A percentile compares a stretch with the other conserved stretches of the same genome.
phyloP scores from a whole-genome alignment of 2,888 invertebrate species.

The Netelia inedita region DNA sequence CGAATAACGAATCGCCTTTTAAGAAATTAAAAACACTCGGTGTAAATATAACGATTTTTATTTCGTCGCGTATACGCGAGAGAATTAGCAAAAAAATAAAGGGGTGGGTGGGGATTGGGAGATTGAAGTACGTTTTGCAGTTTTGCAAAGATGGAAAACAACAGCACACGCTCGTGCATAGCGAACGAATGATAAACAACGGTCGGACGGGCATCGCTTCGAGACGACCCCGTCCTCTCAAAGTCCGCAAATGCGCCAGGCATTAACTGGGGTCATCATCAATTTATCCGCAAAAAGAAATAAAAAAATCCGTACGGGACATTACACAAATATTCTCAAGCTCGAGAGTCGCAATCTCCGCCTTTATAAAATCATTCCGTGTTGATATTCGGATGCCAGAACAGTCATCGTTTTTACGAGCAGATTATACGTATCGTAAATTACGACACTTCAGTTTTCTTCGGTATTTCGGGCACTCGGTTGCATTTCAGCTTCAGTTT shows the following conservation, averaged over 20 bases:
- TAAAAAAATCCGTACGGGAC: conserved; percentile 46
- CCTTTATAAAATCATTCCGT: not conserved
- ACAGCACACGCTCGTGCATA: not conserved
- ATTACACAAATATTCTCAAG: conserved; percentile 35
- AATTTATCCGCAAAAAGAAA: conserved; percentile 64
- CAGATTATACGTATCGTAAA: not conserved
- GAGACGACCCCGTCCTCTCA: conserved; percentile 81
- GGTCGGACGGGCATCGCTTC: conserved; percentile 75
- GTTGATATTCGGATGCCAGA: not conserved
- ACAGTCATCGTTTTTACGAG: not conserved
- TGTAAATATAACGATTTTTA: too few relatives aligned
- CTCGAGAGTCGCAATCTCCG: not conserved
- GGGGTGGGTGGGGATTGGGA: not conserved
- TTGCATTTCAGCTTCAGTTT: not conserved
- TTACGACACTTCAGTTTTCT: not conserved
- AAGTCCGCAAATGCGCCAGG: conserved; percentile 79
- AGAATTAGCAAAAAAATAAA: too few relatives aligned
- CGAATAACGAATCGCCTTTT: too few relatives aligned
- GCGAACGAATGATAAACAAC: conserved; percentile 68
- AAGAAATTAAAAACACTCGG: too few relatives aligned
- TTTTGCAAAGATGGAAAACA: conserved; percentile 2
- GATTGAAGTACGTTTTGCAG: not conserved
- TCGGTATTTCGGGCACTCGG: not conserved
- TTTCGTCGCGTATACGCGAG: too few relatives aligned
- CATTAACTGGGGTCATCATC: conserved; percentile 72